A percentile compares a stretch with the other conserved stretches of the same genome.
Evolutionary conservation across 2,888 invertebrate species (phyloP).

Genomic region (Calliphora vomitoria): DNA sequence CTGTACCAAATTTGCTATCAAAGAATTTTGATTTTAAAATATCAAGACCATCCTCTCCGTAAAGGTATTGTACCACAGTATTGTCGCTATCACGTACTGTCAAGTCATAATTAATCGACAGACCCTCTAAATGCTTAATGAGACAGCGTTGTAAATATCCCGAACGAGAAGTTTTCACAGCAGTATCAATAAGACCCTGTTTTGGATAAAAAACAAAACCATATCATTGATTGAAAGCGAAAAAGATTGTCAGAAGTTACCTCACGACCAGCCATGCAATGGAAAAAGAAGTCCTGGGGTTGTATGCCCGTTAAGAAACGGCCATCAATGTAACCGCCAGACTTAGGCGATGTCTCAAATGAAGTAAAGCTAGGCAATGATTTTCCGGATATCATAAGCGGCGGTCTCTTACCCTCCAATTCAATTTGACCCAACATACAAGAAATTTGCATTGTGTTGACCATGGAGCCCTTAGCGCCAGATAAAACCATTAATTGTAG

Average conservation of each 20-base stretch:
- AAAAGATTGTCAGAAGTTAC: slow-evolving; percentile 84
- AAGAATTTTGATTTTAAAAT: slow-evolving; percentile 94
- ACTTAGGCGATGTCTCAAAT: slow-evolving; percentile 94
- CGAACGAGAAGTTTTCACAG: slow-evolving; percentile 99
- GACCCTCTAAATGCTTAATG: slow-evolving; percentile 98
- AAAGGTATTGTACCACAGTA: slow-evolving; percentile 95
- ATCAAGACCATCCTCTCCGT: slow-evolving; percentile 97
- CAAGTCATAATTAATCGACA: slow-evolving; percentile 96
- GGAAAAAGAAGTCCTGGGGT: slow-evolving; percentile 99
- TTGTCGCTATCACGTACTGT: slow-evolving; percentile 98
- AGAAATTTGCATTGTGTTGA: slow-evolving; percentile 99
- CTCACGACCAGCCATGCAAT: slow-evolving; percentile 99
- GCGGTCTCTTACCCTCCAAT: slow-evolving; percentile 98
- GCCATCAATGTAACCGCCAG: slow-evolving; percentile 98
- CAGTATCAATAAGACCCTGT: slow-evolving; percentile 98
- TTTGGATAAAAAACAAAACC: slow-evolving; percentile 50
- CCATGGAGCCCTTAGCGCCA: slow-evolving; percentile 99
- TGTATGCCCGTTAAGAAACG: slow-evolving; percentile 99
- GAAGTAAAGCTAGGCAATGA: slow-evolving; percentile 96
- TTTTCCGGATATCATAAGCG: slow-evolving; percentile 94
- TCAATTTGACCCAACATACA: slow-evolving; percentile 99
- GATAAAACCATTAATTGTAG: slow-evolving; percentile 99
- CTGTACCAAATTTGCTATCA: slow-evolving; percentile 88
- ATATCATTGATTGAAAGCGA: background rate
- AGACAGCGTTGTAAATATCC: slow-evolving; percentile 99